Conservation (phyloP, 2,797 vertebrate genomes). For the Manis javanica region DNA sequence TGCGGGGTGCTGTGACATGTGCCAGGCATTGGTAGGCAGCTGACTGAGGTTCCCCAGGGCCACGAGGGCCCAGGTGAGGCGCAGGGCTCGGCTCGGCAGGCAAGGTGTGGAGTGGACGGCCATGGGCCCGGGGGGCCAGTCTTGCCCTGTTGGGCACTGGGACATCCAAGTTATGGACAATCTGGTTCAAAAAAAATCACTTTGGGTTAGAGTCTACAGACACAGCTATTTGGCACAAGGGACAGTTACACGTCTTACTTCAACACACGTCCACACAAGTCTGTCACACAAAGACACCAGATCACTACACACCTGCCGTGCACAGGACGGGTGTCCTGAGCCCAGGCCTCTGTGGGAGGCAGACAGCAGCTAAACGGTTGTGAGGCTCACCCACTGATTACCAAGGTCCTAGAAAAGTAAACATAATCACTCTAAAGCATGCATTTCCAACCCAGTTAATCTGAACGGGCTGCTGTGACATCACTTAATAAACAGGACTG, state of each 20-base stretch:
- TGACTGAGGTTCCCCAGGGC: not conserved
- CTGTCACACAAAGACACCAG: not conserved
- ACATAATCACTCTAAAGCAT: rapidly evolving
- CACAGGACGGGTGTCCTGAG: rapidly evolving
- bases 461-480: not conserved
- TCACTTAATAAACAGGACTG: not conserved
- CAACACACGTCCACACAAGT: rapidly evolving
- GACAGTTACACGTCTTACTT: not conserved
- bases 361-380: rapidly evolving
- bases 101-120: rapidly evolving
- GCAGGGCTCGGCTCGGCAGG: not conserved
- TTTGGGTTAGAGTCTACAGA: not conserved
- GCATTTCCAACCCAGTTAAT: not conserved
- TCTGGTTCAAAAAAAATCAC: not conserved
- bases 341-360: not conserved
- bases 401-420: not conserved
- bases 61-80: not conserved
- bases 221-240: not conserved
- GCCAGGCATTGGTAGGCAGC: conserved; percentile 24
- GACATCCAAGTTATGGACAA: not conserved
- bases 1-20: not conserved
- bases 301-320: rapidly evolving
- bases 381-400: rapidly evolving
- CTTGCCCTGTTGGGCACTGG: not conserved
- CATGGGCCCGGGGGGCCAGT: rapidly evolving